Evolutionary conservation across 2,797 vertebrate genomes (phyloP), one percentile per base, ranked within the genome.

Genomic region (Pelobates cultripes): DNA sequence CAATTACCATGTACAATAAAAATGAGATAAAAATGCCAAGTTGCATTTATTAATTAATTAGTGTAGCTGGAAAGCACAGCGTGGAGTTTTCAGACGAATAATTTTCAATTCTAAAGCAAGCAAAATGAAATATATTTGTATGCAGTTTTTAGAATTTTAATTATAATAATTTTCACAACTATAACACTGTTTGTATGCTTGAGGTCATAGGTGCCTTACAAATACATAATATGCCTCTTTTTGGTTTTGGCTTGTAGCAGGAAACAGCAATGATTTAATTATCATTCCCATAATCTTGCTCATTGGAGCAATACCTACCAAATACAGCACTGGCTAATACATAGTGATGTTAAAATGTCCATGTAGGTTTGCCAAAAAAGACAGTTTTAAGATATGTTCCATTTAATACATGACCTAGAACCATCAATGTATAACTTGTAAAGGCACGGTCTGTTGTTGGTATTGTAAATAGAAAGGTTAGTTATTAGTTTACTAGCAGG

Each of bases 141-240:
- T 79, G 47, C 14, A 43, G 64, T 64, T 10, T 68, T 2, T 75
- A 77, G 78, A 76, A 83, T 83, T 75, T 83, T 73, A 79, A 79
- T 83, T 69, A 78, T 57, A n/a, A 70, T 61, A 70, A 61, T 82
- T 72, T 70, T 74, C 28, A 51, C 42, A 82, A 68, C 43, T n/a
- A 73, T 44, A 79, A 57, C 41, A 43, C 12, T 51, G n/a, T 63
- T 75, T 83, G 66, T 15, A 75, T 79, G 61, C 10, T 17, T 51
- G 15, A 44, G 42, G 43, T 43, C 53, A 3, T 60, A 72, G 61
- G 40, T 57, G 74, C 42, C 14, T 43, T 53, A 55, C 43, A 81
- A 57, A n/a, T 81, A 70, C 68, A 75, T 14, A 12, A 14, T 12
- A 57, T 57, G 55, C 1, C 4, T 12, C 9, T 57, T 12, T 57